Conservation (phyloP, 2,888 invertebrate species). For the Tetranychus truncatus region DNA sequence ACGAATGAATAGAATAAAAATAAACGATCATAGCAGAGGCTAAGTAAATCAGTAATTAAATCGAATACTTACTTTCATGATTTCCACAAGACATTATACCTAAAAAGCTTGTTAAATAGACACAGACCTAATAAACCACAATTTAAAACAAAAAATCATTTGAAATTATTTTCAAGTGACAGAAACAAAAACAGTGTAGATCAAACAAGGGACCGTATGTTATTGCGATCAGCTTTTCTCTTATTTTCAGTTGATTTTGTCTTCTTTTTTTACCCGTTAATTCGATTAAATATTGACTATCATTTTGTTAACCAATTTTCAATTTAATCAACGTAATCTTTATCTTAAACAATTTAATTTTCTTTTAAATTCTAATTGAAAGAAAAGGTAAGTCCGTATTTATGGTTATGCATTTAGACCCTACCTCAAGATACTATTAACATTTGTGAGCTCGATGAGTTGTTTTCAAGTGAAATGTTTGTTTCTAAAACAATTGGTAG, state of each 20-base stretch:
- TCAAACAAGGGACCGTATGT: not conserved
- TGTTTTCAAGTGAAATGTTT: too few relatives aligned
- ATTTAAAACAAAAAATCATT: not conserved
- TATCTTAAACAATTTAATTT: too few relatives aligned
- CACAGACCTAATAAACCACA: not conserved
- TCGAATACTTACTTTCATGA: not conserved
- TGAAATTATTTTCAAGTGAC: not conserved
- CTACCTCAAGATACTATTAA: too few relatives aligned
- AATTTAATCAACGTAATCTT: not conserved
- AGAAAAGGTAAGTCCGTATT: too few relatives aligned
- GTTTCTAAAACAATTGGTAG: too few relatives aligned
- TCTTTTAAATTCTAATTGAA: too few relatives aligned
- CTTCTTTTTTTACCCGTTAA: not conserved
- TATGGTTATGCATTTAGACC: too few relatives aligned
- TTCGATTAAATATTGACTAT: not conserved
- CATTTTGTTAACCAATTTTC: not conserved
- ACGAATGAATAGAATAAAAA: too few relatives aligned
- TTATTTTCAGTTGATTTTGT: not conserved
- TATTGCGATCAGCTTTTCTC: not conserved
- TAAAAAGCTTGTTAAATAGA: not conserved
- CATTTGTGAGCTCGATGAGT: too few relatives aligned
- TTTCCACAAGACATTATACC: not conserved
- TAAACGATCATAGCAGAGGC: too few relatives aligned
- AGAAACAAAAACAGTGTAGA: too few relatives aligned
- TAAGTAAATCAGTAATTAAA: not conserved